Conservation (phyloP, 1,140 invertebrate genomes). For the Telenomus remus region DNA sequence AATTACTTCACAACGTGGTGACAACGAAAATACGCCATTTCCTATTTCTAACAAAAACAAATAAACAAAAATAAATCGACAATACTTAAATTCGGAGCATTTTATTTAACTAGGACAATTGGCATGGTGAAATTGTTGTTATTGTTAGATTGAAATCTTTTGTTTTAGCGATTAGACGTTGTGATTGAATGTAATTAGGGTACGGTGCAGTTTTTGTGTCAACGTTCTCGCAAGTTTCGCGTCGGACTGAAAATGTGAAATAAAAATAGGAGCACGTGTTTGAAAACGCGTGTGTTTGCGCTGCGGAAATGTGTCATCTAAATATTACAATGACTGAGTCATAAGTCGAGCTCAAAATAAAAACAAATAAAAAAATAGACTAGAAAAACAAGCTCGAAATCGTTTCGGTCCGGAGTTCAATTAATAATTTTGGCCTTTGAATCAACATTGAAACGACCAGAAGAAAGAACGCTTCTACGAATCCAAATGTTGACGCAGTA, state of each 20-base stretch:
- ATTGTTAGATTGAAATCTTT: too few species aligned
- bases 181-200: too few species aligned
- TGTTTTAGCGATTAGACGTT: too few species aligned
- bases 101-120: too few species aligned
- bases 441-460: slow-evolving; percentile 26
- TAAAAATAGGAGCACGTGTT: background rate
- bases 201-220: slow-evolving; percentile 14
- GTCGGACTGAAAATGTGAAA: slow-evolving; percentile 14
- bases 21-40: background rate
- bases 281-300: slow-evolving; percentile 4
- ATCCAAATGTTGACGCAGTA: slow-evolving; percentile 28
- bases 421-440: slow-evolving; percentile 32
- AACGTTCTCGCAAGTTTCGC: slow-evolving; percentile 13
- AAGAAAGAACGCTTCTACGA: slow-evolving; percentile 20
- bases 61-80: too few species aligned
- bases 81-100: too few species aligned
- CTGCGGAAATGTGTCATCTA: slow-evolving; percentile 35
- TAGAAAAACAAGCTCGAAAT: slow-evolving; percentile 24
- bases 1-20: background rate
- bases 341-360: background rate
- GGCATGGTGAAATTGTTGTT: too few species aligned
- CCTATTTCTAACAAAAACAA: too few species aligned
- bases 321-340: slow-evolving; percentile 37
- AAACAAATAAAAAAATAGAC: slow-evolving; percentile 20
- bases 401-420: slow-evolving; percentile 17